These are phyloP conservation scores for Cinclus cinclus DNA, from an alignment of 2,113 vertebrate species.

Conservation along the genomic window DNA sequence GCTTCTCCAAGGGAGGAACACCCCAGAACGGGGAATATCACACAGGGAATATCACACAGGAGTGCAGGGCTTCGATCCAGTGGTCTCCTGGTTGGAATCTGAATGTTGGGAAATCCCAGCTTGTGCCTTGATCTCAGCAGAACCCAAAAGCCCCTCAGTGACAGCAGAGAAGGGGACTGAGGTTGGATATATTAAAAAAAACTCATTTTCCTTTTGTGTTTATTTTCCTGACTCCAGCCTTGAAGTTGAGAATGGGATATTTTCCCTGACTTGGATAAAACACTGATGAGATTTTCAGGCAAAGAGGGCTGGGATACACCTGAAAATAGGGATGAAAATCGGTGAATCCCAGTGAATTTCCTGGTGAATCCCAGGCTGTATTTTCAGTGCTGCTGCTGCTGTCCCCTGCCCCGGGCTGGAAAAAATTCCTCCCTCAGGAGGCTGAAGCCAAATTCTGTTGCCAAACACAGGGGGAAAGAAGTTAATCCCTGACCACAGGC, in stretches of 20 bases:
- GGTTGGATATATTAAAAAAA: background rate
- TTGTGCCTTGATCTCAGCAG: background rate
- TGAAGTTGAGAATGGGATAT: background rate
- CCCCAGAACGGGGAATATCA: accelerated
- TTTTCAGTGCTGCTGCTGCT: background rate
- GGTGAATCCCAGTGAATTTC: background rate
- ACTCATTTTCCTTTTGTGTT: background rate
- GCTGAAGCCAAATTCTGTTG: background rate
- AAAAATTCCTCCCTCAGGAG: background rate
- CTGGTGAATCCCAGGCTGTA: background rate
- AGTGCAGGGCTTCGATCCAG: accelerated
- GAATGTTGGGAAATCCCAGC: background rate
- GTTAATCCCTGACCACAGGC: background rate
- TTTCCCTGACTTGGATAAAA: background rate
- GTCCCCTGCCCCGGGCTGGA: background rate
- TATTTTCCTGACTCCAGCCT: background rate
- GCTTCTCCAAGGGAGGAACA: background rate
- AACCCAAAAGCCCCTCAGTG: background rate
- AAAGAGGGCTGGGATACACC: background rate
- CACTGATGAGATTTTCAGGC: background rate
- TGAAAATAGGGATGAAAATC: background rate
- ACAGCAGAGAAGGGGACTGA: background rate
- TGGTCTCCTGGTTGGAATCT: background rate
- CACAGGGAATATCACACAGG: too few relatives aligned
- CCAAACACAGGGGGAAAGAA: background rate